Evolutionary conservation across 2,888 invertebrate species (phyloP), one percentile per base, ranked within the genome.

Genomic region (Baccha elongata): DNA sequence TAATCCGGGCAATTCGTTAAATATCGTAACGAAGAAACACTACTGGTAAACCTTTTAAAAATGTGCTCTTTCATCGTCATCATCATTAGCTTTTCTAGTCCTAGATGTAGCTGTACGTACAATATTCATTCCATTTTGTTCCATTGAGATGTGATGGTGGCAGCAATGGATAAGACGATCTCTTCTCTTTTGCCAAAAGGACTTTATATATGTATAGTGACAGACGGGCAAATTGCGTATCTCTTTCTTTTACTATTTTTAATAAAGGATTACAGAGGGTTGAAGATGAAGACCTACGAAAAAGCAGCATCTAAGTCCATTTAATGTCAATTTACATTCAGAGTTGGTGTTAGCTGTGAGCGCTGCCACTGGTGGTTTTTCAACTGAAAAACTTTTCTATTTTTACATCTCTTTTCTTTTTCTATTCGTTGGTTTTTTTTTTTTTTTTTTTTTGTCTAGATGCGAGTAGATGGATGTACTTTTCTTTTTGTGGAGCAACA

Each of bases 281-380:
- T 40, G 21, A 62, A 53, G 67, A 58, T 65, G 40, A 73, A 71
- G 60, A 13, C 21, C 46, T 35, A 65, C 46, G 15, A 17, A 58
- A 75, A 71, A 65, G 69, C 69, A 74, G 80, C 74, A 80, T 69
- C 80, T 80, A 60, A 74, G 80, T 80, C 80, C 69, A 80, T 80
- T 80, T 75, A 65, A 80, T 75, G 80, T 75, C 80, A 75, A 75
- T 80, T 80, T 80, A 74, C 80, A 80, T 80, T 75, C 69, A 58
- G 21, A 44, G 67, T 52, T 13, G 40, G 50, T 26, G 52, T 17
- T 58, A 37, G 55, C 37, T 40, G 65, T 46, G 65, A 64, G 44
- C 17, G 8, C 21, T 48, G 53, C 13, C 8, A 19, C 55, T 42
- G 29, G 13, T 44, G 17, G 32, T 42, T 29, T 37, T 48, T 62